These are phyloP conservation scores for Cyanoderma ruficeps DNA, from an alignment of 2,113 vertebrate genomes.

Conservation along the genomic window DNA sequence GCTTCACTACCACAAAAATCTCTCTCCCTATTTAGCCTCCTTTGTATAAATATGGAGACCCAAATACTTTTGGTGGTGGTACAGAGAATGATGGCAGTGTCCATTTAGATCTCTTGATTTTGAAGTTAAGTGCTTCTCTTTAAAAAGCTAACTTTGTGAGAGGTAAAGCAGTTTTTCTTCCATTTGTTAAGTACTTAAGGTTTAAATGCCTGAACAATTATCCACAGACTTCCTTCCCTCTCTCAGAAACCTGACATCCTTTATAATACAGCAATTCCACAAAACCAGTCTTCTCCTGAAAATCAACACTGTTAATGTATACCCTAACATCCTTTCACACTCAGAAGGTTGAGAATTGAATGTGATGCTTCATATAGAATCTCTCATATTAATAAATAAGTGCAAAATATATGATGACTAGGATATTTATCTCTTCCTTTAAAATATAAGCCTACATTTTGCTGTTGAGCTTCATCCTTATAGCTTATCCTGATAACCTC, in stretches of 20 bases:
- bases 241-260: neutral
- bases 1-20: neutral
- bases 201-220: neutral
- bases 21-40: neutral
- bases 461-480: neutral
- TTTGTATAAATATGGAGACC: neutral
- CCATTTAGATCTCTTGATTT: neutral
- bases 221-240: neutral
- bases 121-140: neutral
- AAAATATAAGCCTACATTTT: neutral
- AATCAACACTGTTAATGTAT: neutral
- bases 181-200: neutral
- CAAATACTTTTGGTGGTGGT: neutral
- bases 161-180: neutral
- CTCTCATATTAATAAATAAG: neutral
- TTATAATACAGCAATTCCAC: neutral
- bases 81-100: neutral
- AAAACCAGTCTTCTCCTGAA: neutral
- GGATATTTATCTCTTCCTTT: neutral
- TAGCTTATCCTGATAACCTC: neutral
- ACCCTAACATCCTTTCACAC: neutral
- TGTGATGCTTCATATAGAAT: neutral
- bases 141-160: neutral
- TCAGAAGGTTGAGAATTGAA: neutral
- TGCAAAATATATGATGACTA: neutral